Percentiles rank a stretch among this genome's conserved stretches.
phyloP scores from a whole-genome alignment of 2,797 vertebrate species.

The Halcyon chelicuti region DNA sequence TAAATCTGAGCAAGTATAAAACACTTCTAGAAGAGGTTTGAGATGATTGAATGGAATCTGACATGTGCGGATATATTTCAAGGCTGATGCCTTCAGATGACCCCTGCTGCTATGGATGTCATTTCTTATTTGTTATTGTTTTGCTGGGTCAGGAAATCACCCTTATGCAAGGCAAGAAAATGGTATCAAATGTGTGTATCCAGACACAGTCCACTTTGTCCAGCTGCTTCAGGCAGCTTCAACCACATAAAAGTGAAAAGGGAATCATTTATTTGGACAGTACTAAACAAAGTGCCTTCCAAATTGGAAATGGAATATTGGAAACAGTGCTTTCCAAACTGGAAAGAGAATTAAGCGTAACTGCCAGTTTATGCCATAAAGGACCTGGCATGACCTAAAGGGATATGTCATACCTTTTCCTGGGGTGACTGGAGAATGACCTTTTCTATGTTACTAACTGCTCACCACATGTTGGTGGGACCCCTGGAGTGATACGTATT shows the following conservation, averaged over 20 bases:
- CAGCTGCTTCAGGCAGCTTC: neutral
- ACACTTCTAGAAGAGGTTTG: neutral
- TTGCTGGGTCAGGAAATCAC: neutral
- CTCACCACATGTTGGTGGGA: accelerated
- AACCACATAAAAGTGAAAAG: neutral
- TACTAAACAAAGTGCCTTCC: neutral
- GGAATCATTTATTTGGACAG: neutral
- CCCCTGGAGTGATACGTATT: neutral
- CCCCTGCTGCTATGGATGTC: neutral
- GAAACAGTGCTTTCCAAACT: neutral
- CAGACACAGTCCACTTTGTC: neutral
- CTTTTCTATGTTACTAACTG: accelerated
- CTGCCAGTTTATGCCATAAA: neutral
- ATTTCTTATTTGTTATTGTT: neutral
- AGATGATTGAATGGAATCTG: neutral
- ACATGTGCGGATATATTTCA: neutral
- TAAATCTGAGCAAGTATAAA: neutral
- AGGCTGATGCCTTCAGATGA: neutral
- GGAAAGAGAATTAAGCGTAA: neutral
- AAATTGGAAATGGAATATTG: neutral
- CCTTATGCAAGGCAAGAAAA: neutral
- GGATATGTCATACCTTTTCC: neutral
- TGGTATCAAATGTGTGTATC: neutral
- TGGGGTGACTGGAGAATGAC: neutral
- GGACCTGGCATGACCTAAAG: neutral